Conservation (phyloP, 2,888 invertebrate genomes). For the Harpalus rubripes region DNA sequence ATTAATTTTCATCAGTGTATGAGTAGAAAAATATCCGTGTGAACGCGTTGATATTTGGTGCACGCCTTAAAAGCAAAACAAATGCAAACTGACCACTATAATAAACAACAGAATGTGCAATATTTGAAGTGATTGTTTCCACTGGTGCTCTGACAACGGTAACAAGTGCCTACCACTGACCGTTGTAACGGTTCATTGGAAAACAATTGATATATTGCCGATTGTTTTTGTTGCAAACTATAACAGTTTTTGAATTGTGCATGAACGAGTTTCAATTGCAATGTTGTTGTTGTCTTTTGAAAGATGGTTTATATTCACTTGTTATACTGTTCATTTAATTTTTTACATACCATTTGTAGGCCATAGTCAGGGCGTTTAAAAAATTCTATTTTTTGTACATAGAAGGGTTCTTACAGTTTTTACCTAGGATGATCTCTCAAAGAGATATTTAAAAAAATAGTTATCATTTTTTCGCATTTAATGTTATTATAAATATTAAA, state of each 20-base stretch:
- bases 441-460: no score
- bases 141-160: background rate
- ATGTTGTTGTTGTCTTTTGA: no score
- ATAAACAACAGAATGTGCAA: background rate
- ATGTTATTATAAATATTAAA: no score
- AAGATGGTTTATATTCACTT: no score
- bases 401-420: no score
- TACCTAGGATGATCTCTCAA: no score
- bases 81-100: background rate
- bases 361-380: no score
- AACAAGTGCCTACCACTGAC: background rate
- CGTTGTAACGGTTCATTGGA: constrained; percentile 5
- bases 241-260: background rate
- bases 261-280: background rate
- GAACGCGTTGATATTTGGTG: background rate
- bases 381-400: no score
- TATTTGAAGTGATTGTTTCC: background rate
- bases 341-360: no score
- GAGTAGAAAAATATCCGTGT: background rate
- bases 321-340: no score
- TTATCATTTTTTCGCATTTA: no score
- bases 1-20: background rate
- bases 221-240: background rate
- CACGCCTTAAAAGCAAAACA: background rate
- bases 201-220: background rate